Evolutionary conservation across 2,797 vertebrate species (phyloP), one percentile per base, ranked within the genome.

Genomic region (Scomberomorus guttatus): DNA sequence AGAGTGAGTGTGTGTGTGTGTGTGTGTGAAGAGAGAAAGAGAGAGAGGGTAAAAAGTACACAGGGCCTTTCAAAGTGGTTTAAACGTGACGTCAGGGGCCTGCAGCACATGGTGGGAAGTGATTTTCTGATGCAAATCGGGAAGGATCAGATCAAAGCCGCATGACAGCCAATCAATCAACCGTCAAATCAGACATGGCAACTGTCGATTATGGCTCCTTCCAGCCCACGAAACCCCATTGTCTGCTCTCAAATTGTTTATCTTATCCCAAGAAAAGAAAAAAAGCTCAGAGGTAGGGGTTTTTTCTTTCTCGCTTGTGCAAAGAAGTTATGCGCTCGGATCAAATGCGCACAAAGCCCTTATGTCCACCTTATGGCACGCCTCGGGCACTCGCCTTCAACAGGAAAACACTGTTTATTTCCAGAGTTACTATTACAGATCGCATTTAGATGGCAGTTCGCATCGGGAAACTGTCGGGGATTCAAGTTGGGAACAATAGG

Each of bases 41-140:
- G 54, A 68, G 68, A 61, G 58, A 71, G 59, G 25, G 20, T 51
- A 75, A 87, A 93, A 92, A 93, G 90, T 93, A 90, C 90, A 92
- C 88, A 83, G 85, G 85, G 77, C 89, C 87, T 92, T 93, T 93
- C 79, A 93, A 91, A 92, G 92, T 92, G 93, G 91, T 92, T 90
- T 86, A 87, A 90, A 90, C 87, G 90, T 94, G 93, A 95, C 93
- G 94, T 95, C 93, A 95, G 78, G 61, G 88, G 87, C 86, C 90
- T 78, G 90, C 81, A 93, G 90, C 93, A 93, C 94, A 93, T 92
- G 93, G 93, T 91, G 91, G 96, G 95, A 95, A 96, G 96, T 98
- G 97, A 97, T 97, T 97, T 97, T 97, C 97, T 97, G 97, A 98
- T 97, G 96, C 96, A 98, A 97, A 98, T 97, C 95, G 95, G 96